Evolutionary conservation across 2,797 vertebrate genomes (phyloP).

Genomic region (Parambassis ranga): DNA sequence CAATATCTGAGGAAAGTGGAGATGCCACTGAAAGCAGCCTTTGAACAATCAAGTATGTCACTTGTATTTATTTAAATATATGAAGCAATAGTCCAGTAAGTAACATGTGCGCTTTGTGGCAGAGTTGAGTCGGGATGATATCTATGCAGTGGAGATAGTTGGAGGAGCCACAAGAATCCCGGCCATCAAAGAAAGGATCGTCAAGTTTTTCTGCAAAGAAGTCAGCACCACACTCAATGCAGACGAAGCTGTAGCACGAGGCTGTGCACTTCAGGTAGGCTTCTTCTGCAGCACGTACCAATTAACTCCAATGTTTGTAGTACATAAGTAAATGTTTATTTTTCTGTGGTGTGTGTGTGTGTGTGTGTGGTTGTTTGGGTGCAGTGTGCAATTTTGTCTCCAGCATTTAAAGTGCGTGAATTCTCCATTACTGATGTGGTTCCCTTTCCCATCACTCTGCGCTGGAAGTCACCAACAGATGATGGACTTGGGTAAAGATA

Average conservation of each 20-base stretch:
- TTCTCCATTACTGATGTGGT: constrained; percentile 96
- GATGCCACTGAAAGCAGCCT: constrained; percentile 86
- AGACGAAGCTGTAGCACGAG: constrained; percentile 94
- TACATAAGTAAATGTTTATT: background rate
- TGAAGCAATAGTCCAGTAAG: background rate
- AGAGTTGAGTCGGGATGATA: constrained; percentile 93
- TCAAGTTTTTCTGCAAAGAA: constrained; percentile 93
- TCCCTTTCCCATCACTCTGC: constrained; percentile 91
- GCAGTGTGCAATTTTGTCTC: constrained; percentile 97
- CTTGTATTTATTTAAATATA: background rate
- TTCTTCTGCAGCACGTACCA: too few species aligned
- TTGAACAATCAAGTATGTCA: constrained; percentile 91
- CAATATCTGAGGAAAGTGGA: constrained; percentile 88
- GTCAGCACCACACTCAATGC: constrained; percentile 95
- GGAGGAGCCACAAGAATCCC: constrained; percentile 95
- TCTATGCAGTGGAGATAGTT: constrained; percentile 94
- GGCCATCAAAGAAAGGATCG: constrained; percentile 92
- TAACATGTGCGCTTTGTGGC: constrained; percentile 15
- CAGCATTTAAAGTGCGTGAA: constrained; percentile 97
- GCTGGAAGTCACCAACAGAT: constrained; percentile 95
- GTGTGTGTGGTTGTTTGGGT: constrained; percentile 24
- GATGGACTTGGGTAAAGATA: constrained; percentile 87
- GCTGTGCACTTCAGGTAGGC: constrained; percentile 91
- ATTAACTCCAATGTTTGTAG: too few species aligned
- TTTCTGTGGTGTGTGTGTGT: constrained; percentile 16